Evolutionary conservation across 2,888 invertebrate genomes (phyloP).

Genomic region (Apamea monoglypha): DNA sequence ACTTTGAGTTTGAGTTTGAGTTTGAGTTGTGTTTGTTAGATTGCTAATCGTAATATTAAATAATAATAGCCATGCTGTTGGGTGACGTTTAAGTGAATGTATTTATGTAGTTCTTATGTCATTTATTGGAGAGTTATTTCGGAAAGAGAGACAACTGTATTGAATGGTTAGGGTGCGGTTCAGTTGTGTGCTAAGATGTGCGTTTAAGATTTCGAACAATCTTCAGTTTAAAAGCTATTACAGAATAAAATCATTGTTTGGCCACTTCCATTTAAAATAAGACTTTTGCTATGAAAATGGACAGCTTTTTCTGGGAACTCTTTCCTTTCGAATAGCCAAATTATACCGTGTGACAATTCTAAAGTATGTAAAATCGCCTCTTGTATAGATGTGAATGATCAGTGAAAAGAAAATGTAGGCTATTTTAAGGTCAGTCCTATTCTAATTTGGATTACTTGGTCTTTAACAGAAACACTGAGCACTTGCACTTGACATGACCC

Average conservation of each 20-base stretch:
- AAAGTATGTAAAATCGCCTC: neutral
- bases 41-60: neutral
- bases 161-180: neutral
- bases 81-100: neutral
- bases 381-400: neutral
- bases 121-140: neutral
- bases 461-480: neutral
- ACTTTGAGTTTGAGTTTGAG: no score
- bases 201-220: neutral
- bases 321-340: neutral
- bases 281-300: neutral
- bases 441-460: neutral
- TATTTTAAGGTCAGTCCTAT: neutral
- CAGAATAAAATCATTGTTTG: neutral
- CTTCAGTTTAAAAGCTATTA: no score
- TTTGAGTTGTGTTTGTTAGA: constrained; percentile 48
- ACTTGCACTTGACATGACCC: neutral
- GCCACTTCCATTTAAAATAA: neutral
- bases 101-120: neutral
- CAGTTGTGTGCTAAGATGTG: no score
- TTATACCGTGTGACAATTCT: neutral
- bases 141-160: neutral
- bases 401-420: neutral
- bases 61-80: neutral
- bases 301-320: neutral